Evolutionary conservation across 2,113 vertebrate species (phyloP).

Genomic region (Clarias gariepinus): DNA sequence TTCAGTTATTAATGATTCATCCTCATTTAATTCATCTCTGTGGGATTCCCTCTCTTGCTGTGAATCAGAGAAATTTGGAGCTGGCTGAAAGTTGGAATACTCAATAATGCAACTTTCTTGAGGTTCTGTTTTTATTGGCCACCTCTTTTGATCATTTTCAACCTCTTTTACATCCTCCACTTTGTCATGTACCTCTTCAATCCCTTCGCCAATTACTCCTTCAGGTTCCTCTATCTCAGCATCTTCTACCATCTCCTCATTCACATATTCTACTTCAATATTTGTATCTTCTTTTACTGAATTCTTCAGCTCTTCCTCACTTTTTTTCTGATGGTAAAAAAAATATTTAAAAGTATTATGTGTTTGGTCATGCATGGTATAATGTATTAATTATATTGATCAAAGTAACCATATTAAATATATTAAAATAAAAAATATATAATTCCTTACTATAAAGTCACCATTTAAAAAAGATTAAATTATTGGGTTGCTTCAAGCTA

Average conservation of each 20-base stretch:
- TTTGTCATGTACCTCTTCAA: conserved; percentile 62
- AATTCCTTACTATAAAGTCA: too few species aligned
- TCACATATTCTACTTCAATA: conserved; percentile 52
- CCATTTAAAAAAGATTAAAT: too few species aligned
- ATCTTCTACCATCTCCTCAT: conserved; percentile 65
- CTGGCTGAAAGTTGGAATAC: conserved; percentile 3
- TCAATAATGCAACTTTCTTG: neutral
- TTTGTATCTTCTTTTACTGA: conserved; percentile 40
- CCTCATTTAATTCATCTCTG: conserved; percentile 35
- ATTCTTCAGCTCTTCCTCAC: conserved; percentile 42
- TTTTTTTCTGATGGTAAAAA: conserved; percentile 60
- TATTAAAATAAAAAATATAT: neutral
- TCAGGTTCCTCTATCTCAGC: conserved; percentile 57
- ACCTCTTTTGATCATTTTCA: neutral
- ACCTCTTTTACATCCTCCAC: conserved; percentile 27
- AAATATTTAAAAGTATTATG: neutral
- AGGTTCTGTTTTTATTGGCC: conserved; percentile 1
- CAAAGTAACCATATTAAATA: neutral
- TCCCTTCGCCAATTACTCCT: conserved; percentile 64
- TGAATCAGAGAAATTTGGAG: conserved; percentile 38
- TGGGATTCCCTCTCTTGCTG: conserved; percentile 34
- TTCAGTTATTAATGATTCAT: conserved; percentile 36
- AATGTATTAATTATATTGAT: conserved; percentile 5
- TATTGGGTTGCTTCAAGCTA: too few species aligned
- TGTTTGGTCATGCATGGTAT: neutral